Base-by-base conservation (phyloP, 1,140 invertebrate species). In the Sesamia nonagrioides region DNA sequence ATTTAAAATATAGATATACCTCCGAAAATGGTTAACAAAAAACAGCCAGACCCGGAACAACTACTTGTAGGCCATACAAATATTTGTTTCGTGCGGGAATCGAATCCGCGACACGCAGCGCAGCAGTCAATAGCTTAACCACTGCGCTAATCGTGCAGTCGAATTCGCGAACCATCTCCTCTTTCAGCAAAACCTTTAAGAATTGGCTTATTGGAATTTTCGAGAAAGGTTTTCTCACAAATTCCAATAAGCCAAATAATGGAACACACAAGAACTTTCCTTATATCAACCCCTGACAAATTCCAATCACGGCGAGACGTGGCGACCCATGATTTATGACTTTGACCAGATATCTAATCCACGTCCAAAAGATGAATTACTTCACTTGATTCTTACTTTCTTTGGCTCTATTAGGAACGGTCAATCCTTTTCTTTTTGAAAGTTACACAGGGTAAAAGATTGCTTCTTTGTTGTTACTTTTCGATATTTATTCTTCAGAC, bases 261-360 rank as follows among this genome's bases (percentile, higher is more conserved):
- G 9, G 21, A 66, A 5, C 1, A 66, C 40, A 66, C 11, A 66
- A 21, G 18, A 68, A 68, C 9, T 45, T 27, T 50, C 40, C 40
- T 11, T 50, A 50, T 18, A 68, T 27, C 42, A 63, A 63, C 11
- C 33, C 63, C 11, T 48, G 7, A 9, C 61, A 45, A 48, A 11
- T 27, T 48, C 63, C 63, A 68, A 68, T 68, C 63, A 61, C 27
- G 27, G 42, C 33, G 50, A 17, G n/a, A 54, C 74, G 69, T 81
- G 63, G 63, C 71, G 71, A 72, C 61, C 75, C 37, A 69, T 86
- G 85, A 86, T 86, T 86, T 83, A 86, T 86, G 83, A 77, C 69
- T 40, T 5, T 33, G 48, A 61, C 61, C 68, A 72, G 48, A 52
- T 48, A 68, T 35, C 48, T 35, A 52, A 17, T 56, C 27, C 54